Conservation (phyloP, 2,888 invertebrate genomes). For the Ichneumon xanthorius region DNA sequence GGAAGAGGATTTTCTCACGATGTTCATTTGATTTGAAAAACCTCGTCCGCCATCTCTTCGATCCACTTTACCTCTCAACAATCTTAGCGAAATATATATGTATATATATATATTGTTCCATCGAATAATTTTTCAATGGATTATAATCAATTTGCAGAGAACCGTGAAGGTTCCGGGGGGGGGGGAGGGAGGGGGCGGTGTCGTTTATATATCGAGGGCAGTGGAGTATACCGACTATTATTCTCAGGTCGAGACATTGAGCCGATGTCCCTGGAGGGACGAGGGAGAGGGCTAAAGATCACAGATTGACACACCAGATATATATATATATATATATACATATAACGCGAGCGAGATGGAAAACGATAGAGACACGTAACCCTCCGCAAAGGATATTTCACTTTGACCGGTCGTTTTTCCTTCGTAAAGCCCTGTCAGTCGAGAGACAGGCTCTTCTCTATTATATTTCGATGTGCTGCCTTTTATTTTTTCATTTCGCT, state of each 20-base stretch:
- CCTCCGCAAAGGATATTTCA: conserved; percentile 69
- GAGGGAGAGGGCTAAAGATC: conserved; percentile 63
- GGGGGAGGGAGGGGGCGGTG: background rate
- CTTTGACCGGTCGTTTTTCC: conserved; percentile 68
- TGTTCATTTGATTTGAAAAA: conserved; percentile 64
- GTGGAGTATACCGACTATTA: conserved; percentile 61
- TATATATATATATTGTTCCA: conserved; percentile 56
- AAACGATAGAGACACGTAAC: conserved; percentile 36
- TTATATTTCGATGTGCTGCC: conserved; percentile 39
- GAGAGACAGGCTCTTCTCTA: conserved; percentile 42
- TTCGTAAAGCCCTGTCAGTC: conserved; percentile 59
- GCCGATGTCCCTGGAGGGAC: conserved; percentile 58
- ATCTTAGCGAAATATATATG: conserved; percentile 1
- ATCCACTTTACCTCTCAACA: conserved; percentile 48
- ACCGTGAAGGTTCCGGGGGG: background rate
- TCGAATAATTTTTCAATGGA: conserved; percentile 57
- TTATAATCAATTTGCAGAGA: conserved; percentile 44
- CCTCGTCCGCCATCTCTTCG: background rate
- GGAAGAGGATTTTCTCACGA: conserved; percentile 81
- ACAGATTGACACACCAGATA: conserved; percentile 67
- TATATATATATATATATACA: conserved; percentile 54
- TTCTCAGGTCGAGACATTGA: conserved; percentile 66
- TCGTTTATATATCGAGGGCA: conserved; percentile 44
- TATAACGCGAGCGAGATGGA: conserved; percentile 34
- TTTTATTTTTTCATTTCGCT: background rate